These are phyloP conservation scores for Agonopterix subpropinquella DNA, from an alignment of 2,888 invertebrate genomes.

Conservation along the genomic window DNA sequence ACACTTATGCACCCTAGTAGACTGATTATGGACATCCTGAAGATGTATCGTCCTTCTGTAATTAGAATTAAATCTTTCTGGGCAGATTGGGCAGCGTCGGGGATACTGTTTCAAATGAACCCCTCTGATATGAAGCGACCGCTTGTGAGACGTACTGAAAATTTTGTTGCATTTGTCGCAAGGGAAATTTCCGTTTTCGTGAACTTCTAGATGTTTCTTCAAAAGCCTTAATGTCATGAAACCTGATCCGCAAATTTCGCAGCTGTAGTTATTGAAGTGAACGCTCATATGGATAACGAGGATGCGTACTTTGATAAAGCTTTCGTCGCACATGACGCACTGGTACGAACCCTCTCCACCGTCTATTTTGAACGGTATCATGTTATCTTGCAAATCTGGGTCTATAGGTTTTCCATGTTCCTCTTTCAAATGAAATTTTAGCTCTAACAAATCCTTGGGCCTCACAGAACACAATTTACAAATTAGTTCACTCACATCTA, in stretches of 20 bases:
- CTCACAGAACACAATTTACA: constrained; percentile 49
- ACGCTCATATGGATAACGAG: constrained; percentile 68
- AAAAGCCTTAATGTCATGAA: constrained; percentile 62
- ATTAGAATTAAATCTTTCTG: constrained; percentile 64
- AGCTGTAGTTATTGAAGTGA: constrained; percentile 66
- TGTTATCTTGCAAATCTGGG: constrained; percentile 55
- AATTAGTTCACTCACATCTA: constrained; percentile 51
- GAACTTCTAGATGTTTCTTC: constrained; percentile 64
- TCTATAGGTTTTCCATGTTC: constrained; percentile 50
- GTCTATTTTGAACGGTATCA: constrained; percentile 60
- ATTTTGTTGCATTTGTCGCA: constrained; percentile 60
- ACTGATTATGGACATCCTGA: constrained; percentile 63
- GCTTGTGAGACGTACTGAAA: constrained; percentile 58
- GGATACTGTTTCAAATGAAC: constrained; percentile 62
- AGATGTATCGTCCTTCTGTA: constrained; percentile 64
- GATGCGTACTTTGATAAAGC: constrained; percentile 57
- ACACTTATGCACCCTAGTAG: constrained; percentile 62
- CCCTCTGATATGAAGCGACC: constrained; percentile 54
- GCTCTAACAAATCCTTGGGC: constrained; percentile 33
- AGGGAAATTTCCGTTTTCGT: constrained; percentile 59
- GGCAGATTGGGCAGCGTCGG: constrained; percentile 60
- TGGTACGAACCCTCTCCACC: constrained; percentile 39
- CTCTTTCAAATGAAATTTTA: constrained; percentile 54
- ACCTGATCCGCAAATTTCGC: constrained; percentile 63
- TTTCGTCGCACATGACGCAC: constrained; percentile 56